phyloP scores from a whole-genome alignment of 2,888 invertebrate genomes.

The Drosophila anomalipes region DNA sequence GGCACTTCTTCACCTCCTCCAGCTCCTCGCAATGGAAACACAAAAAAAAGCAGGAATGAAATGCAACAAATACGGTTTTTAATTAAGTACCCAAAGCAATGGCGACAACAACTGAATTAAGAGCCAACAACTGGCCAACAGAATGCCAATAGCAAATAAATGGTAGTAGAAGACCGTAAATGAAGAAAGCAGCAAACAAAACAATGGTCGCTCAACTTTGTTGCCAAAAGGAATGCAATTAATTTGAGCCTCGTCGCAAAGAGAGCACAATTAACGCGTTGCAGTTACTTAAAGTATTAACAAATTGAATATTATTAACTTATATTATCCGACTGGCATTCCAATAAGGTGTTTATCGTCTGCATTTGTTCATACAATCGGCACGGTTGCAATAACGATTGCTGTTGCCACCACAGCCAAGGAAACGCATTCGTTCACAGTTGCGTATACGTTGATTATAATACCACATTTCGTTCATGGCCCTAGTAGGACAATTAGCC shows the following conservation, averaged over 20 bases:
- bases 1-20: slow-evolving; percentile 13
- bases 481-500: not conserved
- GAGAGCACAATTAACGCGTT: not conserved
- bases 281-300: not conserved
- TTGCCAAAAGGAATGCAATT: slow-evolving; percentile 1
- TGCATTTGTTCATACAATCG: slow-evolving; percentile 1
- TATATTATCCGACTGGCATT: not conserved
- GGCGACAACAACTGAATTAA: slow-evolving; percentile 65
- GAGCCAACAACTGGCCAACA: slow-evolving; percentile 24
- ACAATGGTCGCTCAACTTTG: not conserved
- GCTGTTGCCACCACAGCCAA: slow-evolving; percentile 14
- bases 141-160: slow-evolving; percentile 34
- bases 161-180: not conserved
- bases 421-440: slow-evolving; percentile 1
- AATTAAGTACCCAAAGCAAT: slow-evolving; percentile 68
- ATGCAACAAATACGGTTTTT: slow-evolving; percentile 73
- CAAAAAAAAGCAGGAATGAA: slow-evolving; percentile 28
- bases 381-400: slow-evolving; percentile 14
- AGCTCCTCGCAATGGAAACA: not conserved
- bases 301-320: not conserved
- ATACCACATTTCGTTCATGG: slow-evolving; percentile 15
- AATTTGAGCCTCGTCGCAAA: not conserved
- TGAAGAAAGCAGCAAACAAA: not conserved
- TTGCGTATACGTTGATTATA: not conserved
- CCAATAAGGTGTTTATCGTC: not conserved